Evolutionary conservation across 1,140 invertebrate genomes (phyloP).

Genomic region (Camponotus pennsylvanicus): DNA sequence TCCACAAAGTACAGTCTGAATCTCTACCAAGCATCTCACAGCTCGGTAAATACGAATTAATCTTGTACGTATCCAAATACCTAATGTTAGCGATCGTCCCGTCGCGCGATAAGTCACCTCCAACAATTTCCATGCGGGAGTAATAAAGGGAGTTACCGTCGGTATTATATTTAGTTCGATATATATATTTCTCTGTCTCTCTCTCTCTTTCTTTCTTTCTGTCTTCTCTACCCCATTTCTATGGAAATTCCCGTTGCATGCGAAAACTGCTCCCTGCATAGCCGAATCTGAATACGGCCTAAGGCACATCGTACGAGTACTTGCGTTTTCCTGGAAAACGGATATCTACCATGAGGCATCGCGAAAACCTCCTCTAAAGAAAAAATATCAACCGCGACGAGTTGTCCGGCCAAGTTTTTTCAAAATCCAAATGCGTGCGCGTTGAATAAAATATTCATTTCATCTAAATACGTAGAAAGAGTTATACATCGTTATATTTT

Average conservation of each 20-base stretch:
- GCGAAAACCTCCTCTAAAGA: neutral
- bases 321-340: slow-evolving; percentile 9
- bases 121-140: slow-evolving; percentile 22
- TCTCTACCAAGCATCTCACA: neutral
- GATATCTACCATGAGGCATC: neutral
- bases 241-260: slow-evolving; percentile 59
- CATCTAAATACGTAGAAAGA: too few species aligned
- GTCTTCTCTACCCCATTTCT: slow-evolving; percentile 62
- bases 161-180: slow-evolving; percentile 33
- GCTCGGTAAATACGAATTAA: neutral
- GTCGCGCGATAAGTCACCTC: neutral
- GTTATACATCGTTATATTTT: neutral
- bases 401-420: neutral
- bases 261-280: neutral
- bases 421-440: slow-evolving; percentile 7
- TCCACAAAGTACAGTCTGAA: neutral
- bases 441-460: neutral
- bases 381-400: neutral
- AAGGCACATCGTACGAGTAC: slow-evolving; percentile 15
- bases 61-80: neutral
- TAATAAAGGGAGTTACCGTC: slow-evolving; percentile 56
- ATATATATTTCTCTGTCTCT: neutral
- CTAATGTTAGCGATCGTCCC: neutral
- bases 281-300: neutral
- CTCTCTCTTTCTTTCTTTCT: neutral